phyloP scores from a whole-genome alignment of 1,140 invertebrate species.

The Chironomus striatipennis region DNA sequence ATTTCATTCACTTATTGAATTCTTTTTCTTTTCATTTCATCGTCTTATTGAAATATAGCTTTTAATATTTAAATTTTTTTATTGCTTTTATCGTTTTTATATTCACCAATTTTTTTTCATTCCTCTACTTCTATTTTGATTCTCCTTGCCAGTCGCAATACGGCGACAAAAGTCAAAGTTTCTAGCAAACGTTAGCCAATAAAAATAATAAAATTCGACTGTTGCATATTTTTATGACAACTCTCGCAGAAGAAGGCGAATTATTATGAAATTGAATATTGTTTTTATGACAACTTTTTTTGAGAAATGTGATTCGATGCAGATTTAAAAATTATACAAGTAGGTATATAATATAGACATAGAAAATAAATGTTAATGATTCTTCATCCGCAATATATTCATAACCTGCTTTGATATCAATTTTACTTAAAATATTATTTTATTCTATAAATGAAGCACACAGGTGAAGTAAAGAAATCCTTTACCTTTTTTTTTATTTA shows the following conservation, averaged over 20 bases:
- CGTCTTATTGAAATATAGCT: conserved; percentile 22
- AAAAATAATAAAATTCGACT: conserved; percentile 20
- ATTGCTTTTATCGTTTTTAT: conserved; percentile 17
- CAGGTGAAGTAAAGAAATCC: no score
- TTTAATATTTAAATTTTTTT: conserved; percentile 23
- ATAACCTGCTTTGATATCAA: no score
- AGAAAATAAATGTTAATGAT: no score
- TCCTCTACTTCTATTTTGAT: not conserved
- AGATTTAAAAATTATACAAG: no score
- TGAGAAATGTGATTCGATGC: no score
- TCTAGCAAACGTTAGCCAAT: conserved; percentile 4
- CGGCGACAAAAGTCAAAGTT: conserved; percentile 20
- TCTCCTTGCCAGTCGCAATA: not conserved
- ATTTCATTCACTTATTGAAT: conserved; percentile 16
- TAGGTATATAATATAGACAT: no score
- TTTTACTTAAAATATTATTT: no score
- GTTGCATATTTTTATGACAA: conserved; percentile 23
- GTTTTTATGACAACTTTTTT: not conserved
- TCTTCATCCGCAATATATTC: no score
- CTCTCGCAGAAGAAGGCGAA: not conserved
- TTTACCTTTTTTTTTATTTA: no score
- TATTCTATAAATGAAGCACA: no score
- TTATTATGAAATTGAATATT: conserved; percentile 19
- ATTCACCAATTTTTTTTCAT: not conserved
- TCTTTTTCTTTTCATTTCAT: not conserved